Percentiles rank a stretch among this genome's conserved stretches.
Evolutionary conservation across 2,888 invertebrate genomes (phyloP).

Genomic region (Stenichneumon culpator): DNA sequence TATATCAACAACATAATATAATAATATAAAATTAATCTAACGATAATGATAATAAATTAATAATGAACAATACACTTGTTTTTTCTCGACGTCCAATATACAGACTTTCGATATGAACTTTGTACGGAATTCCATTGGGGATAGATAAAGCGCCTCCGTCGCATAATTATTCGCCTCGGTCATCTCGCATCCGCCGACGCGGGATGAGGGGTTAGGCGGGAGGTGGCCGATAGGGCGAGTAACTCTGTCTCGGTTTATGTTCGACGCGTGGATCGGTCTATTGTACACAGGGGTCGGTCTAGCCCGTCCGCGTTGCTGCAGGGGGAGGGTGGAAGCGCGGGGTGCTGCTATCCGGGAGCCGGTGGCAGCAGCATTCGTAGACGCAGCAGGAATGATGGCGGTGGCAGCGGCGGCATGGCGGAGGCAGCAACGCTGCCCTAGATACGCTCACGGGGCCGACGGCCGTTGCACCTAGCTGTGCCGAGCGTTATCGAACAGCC

Average conservation of each 20-base stretch:
- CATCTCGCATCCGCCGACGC: background rate
- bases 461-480: slow-evolving; percentile 79
- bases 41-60: too few relatives aligned
- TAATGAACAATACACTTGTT: background rate
- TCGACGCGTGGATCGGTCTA: slow-evolving; percentile 62
- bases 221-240: background rate
- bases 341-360: slow-evolving; percentile 48
- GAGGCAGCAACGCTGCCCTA: slow-evolving; percentile 78
- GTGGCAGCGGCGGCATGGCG: slow-evolving; percentile 57
- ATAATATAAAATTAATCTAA: too few relatives aligned
- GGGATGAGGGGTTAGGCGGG: background rate
- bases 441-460: slow-evolving; percentile 81
- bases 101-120: background rate
- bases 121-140: background rate
- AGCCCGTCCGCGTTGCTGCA: background rate
- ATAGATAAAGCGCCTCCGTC: background rate
- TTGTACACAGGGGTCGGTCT: slow-evolving; percentile 36
- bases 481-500: slow-evolving; percentile 79
- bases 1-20: too few relatives aligned
- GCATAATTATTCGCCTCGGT: background rate
- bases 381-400: slow-evolving; percentile 55
- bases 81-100: background rate
- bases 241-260: slow-evolving; percentile 12
- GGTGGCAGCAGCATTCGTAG: slow-evolving; percentile 60
- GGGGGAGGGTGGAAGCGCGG: slow-evolving; percentile 17